A percentile compares a stretch with the other conserved stretches of the same genome.
Evolutionary conservation across 2,797 vertebrate genomes (phyloP).

Genomic region (Parambassis ranga): DNA sequence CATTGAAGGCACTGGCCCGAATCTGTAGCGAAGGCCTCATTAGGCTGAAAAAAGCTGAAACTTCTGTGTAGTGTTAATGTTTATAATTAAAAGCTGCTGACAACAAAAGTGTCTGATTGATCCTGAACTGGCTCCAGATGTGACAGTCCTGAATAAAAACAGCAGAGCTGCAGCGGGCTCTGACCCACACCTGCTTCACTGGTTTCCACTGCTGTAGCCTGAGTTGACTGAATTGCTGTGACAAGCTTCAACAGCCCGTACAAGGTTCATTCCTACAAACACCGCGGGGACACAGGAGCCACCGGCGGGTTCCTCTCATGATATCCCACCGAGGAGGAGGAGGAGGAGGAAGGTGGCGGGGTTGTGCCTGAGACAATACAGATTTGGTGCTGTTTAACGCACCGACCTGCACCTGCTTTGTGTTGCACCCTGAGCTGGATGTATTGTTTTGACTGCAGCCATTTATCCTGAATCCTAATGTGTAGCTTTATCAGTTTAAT

Average conservation of each 20-base stretch:
- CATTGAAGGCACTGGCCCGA: too few species aligned
- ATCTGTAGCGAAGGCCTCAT: too few species aligned
- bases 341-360: background rate
- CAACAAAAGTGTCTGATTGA: too few species aligned
- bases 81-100: too few species aligned
- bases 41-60: too few species aligned
- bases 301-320: conserved; percentile 30
- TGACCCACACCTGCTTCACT: conserved; percentile 27
- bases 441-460: background rate
- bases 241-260: conserved; percentile 46
- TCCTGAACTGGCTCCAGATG: too few species aligned
- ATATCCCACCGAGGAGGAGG: conserved; percentile 23
- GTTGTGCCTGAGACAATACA: conserved; percentile 11
- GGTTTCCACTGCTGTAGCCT: background rate
- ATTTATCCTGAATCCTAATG: background rate
- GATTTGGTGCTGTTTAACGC: conserved; percentile 1
- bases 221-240: conserved; percentile 42
- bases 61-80: too few species aligned
- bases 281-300: conserved; percentile 21
- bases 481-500: background rate
- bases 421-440: background rate
- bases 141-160: too few species aligned
- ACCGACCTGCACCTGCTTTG: conserved; percentile 35
- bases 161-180: background rate
- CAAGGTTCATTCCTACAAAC: conserved; percentile 26